Conservation (phyloP, 2,888 invertebrate genomes). For the Heterodera filipjevi region DNA sequence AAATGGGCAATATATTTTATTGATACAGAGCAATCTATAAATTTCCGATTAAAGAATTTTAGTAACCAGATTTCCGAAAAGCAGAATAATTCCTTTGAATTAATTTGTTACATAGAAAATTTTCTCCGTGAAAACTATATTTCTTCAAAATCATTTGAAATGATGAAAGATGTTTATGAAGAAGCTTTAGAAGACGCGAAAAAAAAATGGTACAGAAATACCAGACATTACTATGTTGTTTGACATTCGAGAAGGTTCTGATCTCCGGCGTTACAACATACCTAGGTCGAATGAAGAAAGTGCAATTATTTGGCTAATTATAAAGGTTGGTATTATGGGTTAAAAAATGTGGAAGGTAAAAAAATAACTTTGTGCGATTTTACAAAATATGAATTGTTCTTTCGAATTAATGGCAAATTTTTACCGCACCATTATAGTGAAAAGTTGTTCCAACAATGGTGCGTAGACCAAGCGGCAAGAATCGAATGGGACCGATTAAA, state of each 20-base stretch:
- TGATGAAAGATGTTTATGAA: constrained; percentile 9
- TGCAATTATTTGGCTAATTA: too few species aligned
- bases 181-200: not conserved
- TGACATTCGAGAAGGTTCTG: not conserved
- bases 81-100: not conserved
- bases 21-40: constrained; percentile 2
- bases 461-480: too few species aligned
- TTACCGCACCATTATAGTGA: too few species aligned
- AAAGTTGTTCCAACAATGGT: too few species aligned
- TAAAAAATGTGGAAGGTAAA: too few species aligned
- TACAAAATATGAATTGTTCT: too few species aligned
- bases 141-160: not conserved
- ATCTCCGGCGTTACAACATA: too few species aligned
- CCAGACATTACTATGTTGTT: constrained; percentile 15
- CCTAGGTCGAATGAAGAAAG: too few species aligned
- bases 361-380: too few species aligned
- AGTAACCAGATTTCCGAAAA: not conserved
- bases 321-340: too few species aligned
- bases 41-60: constrained; percentile 3
- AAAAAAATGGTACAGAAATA: not conserved
- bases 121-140: constrained; percentile 9
- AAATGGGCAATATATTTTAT: constrained; percentile 15
- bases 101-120: not conserved
- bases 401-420: too few species aligned
- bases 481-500: too few species aligned